These are phyloP conservation scores for Ophiothrix spiculata DNA, from an alignment of 35 echinoderm and acorn worm genomes.

Conservation along the genomic window DNA sequence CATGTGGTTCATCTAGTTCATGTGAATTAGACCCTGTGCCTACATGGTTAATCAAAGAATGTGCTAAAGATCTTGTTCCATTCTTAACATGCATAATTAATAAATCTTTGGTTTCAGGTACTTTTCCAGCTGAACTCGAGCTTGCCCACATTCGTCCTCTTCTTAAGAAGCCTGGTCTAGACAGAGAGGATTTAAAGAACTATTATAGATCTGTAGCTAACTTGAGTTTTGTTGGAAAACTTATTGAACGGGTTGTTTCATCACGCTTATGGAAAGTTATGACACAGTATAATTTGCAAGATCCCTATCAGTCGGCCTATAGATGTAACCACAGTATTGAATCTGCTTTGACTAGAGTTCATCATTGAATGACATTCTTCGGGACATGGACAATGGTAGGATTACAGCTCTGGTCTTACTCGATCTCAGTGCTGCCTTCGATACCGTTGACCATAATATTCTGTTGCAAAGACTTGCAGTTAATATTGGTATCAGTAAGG, in stretches of 20 bases:
- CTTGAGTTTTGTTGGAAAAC: slow-evolving; percentile 55
- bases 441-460: slow-evolving; percentile 70
- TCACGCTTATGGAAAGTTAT: slow-evolving; percentile 38
- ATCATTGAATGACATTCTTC: slow-evolving; percentile 77
- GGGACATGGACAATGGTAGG: slow-evolving; percentile 53
- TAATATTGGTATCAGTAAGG: no score
- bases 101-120: slow-evolving; percentile 21
- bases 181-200: slow-evolving; percentile 53
- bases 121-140: slow-evolving; percentile 30
- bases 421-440: slow-evolving; percentile 63
- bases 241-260: slow-evolving; percentile 49
- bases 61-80: slow-evolving; percentile 26
- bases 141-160: no score
- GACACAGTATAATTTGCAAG: slow-evolving; percentile 35
- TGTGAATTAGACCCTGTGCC: slow-evolving; percentile 39
- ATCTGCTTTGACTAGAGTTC: slow-evolving; percentile 52
- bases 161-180: slow-evolving; percentile 59
- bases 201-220: slow-evolving; percentile 74
- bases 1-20: slow-evolving; percentile 34
- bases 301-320: slow-evolving; percentile 66
- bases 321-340: slow-evolving; percentile 66
- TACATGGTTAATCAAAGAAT: slow-evolving; percentile 26
- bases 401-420: slow-evolving; percentile 54
- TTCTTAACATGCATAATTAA: slow-evolving; percentile 36
- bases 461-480: no score